Evolutionary conservation across 2,797 vertebrate species (phyloP), one percentile per base, ranked within the genome.

Genomic region (Oceanodroma leucorhoa): DNA sequence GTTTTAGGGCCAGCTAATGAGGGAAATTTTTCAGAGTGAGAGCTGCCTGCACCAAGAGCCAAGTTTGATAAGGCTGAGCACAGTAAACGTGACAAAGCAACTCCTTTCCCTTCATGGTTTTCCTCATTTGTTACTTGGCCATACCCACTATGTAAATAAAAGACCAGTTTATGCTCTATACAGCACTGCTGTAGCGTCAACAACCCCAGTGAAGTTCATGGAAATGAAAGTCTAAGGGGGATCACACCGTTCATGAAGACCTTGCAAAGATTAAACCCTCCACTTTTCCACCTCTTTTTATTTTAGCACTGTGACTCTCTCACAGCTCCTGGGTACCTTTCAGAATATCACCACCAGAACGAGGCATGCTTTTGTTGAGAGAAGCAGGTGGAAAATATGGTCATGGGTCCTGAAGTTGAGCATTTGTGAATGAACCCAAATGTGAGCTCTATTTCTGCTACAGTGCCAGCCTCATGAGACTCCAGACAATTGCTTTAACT

Each of bases 1-100:
- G 69, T 96, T 97, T 98, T 83, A 97, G 85, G 55, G 71, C 18
- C 57, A 81, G 78, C 14, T 94, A 96, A 95, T 93, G 89, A 97
- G 67, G 53, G 80, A 90, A 89, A 53, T 83, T 95, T 94, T 88
- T 94, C 85, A 85, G 21, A 92, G 46, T 58, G 70, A 95, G 36
- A 93, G n/a, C 75, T 94, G 34, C 78, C 48, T 88, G 80, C 57
- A 75, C 24, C 30, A 72, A 75, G 27, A 93, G 19, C 34, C 70
- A 89, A 70, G 58, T 55, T 58, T 87, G 50, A 40, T 22, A 80
- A 84, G 70, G 24, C 38, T 95, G 75, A 88, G 38, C 45, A 60
- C 48, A 89, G 48, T 45, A 69, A 78, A 96, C 41, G n/a, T 93
- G 67, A 82, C 73, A 86, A 46, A 85, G 60, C 41, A 79, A 22